phyloP scores from a whole-genome alignment of 2,113 vertebrate genomes.

The Megaptera novaeangliae region DNA sequence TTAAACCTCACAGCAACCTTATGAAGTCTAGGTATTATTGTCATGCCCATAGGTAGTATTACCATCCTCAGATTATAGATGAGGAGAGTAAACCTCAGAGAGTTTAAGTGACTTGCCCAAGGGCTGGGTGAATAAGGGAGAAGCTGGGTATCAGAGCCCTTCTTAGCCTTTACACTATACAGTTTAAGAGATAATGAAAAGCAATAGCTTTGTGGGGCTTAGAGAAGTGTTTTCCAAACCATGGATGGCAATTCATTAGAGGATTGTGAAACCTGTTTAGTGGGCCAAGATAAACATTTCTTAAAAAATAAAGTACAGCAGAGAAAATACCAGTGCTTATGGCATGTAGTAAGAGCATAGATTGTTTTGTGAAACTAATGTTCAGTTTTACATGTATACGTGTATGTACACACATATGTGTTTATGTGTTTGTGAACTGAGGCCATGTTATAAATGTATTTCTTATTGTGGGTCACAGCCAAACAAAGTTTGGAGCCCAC shows the following conservation, averaged over 20 bases:
- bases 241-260: not conserved
- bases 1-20: not conserved
- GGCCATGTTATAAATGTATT: not conserved
- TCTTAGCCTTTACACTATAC: not conserved
- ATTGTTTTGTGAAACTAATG: not conserved
- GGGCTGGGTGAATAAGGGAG: not conserved
- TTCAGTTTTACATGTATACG: not conserved
- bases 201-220: not conserved
- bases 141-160: not conserved
- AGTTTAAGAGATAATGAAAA: not conserved
- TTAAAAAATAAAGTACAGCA: not conserved
- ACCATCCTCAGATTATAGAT: not conserved
- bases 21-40: not conserved
- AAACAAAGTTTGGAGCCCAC: not conserved
- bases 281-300: not conserved
- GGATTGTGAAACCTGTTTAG: not conserved
- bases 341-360: not conserved
- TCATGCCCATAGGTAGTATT: not conserved
- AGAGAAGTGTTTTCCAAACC: not conserved
- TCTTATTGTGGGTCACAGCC: not conserved
- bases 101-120: not conserved
- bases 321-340: not conserved
- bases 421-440: not conserved
- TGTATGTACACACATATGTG: not conserved
- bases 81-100: not conserved